phyloP scores from a whole-genome alignment of 1,140 invertebrate species.

The Drosophila paulistorum region DNA sequence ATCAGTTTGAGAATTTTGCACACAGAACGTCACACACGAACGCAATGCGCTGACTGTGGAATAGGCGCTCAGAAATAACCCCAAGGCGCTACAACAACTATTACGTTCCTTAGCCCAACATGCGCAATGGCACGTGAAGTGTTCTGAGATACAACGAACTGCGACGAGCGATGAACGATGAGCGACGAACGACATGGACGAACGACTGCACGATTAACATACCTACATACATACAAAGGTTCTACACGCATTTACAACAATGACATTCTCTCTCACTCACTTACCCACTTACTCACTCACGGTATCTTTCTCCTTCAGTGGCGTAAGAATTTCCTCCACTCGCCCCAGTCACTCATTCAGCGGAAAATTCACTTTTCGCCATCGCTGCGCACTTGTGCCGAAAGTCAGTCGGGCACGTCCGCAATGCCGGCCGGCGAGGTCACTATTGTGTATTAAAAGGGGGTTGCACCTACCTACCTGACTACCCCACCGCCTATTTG shows the following conservation, averaged over 20 bases:
- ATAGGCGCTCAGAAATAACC: slow-evolving; percentile 65
- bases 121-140: slow-evolving; percentile 73
- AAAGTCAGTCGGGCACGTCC: slow-evolving; percentile 78
- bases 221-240: background rate
- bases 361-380: slow-evolving; percentile 80
- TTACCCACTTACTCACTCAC: background rate
- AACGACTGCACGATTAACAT: background rate
- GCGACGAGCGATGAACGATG: background rate
- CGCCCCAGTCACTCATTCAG: slow-evolving; percentile 28
- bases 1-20: slow-evolving; percentile 45
- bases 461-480: slow-evolving; percentile 5
- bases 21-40: slow-evolving; percentile 82
- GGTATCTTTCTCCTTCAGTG: slow-evolving; percentile 24
- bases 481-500: background rate
- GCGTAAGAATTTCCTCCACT: slow-evolving; percentile 57
- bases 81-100: background rate
- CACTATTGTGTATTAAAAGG: background rate
- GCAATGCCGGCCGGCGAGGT: slow-evolving; percentile 40
- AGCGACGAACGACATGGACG: background rate
- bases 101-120: slow-evolving; percentile 38
- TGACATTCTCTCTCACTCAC: slow-evolving; percentile 6
- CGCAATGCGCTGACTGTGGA: slow-evolving; percentile 72
- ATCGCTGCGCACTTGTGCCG: slow-evolving; percentile 78
- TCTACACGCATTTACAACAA: background rate
- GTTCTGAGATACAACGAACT: background rate